These are phyloP conservation scores for Chrysotoxum bicinctum DNA, from an alignment of 2,888 invertebrate species.

Conservation along the genomic window DNA sequence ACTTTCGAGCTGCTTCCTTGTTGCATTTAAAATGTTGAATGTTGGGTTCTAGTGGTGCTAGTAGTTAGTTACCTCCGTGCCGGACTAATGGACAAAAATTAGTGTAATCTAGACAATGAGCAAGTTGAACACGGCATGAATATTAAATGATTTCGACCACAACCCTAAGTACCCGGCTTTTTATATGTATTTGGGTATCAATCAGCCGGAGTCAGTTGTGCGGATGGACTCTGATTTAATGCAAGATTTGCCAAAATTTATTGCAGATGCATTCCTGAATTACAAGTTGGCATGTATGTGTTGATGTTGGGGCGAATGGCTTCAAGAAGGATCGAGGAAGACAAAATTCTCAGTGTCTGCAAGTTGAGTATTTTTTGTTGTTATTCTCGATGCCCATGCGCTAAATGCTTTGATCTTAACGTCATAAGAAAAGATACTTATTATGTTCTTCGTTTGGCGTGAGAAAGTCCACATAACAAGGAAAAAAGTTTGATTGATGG, in stretches of 20 bases:
- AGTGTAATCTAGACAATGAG: slow-evolving; percentile 44
- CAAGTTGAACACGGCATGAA: slow-evolving; percentile 38
- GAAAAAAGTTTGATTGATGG: slow-evolving; percentile 29
- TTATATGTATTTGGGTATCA: slow-evolving; percentile 6
- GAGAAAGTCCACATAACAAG: slow-evolving; percentile 39
- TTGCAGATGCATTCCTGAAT: slow-evolving; percentile 53
- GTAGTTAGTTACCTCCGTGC: background rate
- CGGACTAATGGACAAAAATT: slow-evolving; percentile 43
- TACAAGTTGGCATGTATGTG: slow-evolving; percentile 38
- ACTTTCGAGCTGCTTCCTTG: slow-evolving; percentile 22
- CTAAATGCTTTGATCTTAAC: slow-evolving; percentile 38
- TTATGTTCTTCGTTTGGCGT: slow-evolving; percentile 39
- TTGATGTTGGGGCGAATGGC: slow-evolving; percentile 2
- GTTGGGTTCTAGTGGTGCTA: background rate
- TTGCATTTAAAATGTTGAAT: background rate
- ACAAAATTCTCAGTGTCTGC: background rate
- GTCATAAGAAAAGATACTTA: background rate
- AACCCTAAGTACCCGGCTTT: slow-evolving; percentile 5
- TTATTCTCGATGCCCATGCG: slow-evolving; percentile 17
- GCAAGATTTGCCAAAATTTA: slow-evolving; percentile 47
- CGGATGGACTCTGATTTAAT: slow-evolving; percentile 38
- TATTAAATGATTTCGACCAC: slow-evolving; percentile 22
- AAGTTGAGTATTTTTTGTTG: slow-evolving; percentile 6
- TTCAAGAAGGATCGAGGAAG: slow-evolving; percentile 18
- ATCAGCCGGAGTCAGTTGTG: slow-evolving; percentile 30